Conservation (phyloP, 2,797 vertebrate genomes). For the Falco novaeseelandiae region DNA sequence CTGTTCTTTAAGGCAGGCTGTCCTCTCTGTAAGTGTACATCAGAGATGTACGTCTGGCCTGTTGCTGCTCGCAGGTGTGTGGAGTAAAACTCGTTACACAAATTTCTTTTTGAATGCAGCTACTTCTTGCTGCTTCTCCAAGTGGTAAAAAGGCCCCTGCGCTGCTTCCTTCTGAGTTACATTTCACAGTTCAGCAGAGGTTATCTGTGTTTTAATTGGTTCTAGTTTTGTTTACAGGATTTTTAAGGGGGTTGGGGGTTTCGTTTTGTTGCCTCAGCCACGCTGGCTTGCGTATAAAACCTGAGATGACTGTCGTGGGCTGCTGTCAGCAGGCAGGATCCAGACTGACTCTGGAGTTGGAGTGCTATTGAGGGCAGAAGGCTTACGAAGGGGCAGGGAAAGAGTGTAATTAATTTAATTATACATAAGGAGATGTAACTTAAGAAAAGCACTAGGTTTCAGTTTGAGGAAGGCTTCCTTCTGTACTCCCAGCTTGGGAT, state of each 20-base stretch:
- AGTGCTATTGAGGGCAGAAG: not conserved
- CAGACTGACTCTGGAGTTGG: not conserved
- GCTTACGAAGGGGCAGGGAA: not conserved
- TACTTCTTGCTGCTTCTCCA: not conserved
- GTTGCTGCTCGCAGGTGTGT: not conserved
- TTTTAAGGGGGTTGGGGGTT: not conserved
- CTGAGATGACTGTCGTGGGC: not conserved
- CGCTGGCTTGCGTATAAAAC: not conserved
- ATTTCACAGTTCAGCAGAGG: not conserved
- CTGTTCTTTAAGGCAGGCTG: not conserved
- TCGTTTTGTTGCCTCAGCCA: not conserved
- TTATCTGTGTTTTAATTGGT: not conserved
- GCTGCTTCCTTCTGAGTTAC: not conserved
- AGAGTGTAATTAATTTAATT: not conserved
- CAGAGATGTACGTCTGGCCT: not conserved
- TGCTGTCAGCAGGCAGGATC: not conserved
- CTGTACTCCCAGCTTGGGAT: not conserved
- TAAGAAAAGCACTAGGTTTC: not conserved
- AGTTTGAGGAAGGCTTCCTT: not conserved
- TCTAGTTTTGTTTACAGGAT: not conserved
- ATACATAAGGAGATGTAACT: not conserved
- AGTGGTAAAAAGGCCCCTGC: not conserved
- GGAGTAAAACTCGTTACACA: not conserved
- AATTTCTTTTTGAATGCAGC: not conserved
- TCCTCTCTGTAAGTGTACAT: fast-evolving